Evolutionary conservation across 2,113 vertebrate species (phyloP), one percentile per base, ranked within the genome.

Genomic region (Otolemur garnettii): DNA sequence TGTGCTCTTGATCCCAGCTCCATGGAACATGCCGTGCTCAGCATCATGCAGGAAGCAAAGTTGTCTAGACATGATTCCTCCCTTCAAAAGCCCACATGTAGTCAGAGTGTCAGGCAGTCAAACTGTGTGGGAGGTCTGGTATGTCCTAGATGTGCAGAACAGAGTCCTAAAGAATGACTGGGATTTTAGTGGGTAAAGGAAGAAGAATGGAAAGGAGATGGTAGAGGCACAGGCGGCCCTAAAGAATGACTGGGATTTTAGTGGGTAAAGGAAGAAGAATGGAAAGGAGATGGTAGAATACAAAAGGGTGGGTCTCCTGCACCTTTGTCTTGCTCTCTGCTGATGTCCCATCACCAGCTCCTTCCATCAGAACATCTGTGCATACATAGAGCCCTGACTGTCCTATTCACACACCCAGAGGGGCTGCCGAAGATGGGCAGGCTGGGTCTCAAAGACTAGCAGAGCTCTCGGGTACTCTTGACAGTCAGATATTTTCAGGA

Each of bases 371-470:
- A 38, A 62, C 8, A 6, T 14, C 1, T 3, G 2, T 17, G 1
- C 0, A 0, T 26, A 12, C 7, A 24, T 21, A 4, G 82, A 7
- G 6, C n/a, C 77, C 42, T 18, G 19, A 15, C 4, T 66, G 45
- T 42, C 82, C 3, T 7, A 7, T 71, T 15, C 26, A 19, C 26
- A 1, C 3, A 5, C 5, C 8, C 64, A 84, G 68, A 91, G 30
- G 26, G 38, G 38, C 62, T 83, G 4, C n/a, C 53, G 4, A 22
- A 42, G 50, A 17, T 77, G 4, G 66, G 33, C 11, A 50, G 57
- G 7, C n/a, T 79, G 75, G 24, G 18, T 17, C 60, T 18, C 7
- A 4, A 22, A 30, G 14, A 60, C 68, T 81, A 53, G 85, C 38
- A 26, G 79, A 57, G 53, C n/a, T 78, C 79, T 74, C 14, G 1